Conservation (phyloP, 37 sponge, comb jelly and placozoan genomes). For the Amphimedon queenslandica region DNA sequence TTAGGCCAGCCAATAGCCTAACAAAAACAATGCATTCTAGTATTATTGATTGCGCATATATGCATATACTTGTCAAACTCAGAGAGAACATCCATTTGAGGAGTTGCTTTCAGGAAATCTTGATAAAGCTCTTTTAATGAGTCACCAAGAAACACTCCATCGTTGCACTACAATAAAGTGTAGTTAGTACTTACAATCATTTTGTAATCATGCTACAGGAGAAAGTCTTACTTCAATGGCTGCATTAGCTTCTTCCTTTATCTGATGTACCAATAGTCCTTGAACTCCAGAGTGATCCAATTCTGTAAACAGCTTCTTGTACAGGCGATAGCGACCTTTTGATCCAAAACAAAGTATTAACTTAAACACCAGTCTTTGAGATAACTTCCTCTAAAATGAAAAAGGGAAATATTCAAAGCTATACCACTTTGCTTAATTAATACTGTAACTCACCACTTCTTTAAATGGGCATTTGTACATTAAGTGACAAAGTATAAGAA, state of each 20-base stretch:
- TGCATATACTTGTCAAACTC: slow-evolving; percentile 1
- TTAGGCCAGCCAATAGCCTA: slow-evolving; percentile 64
- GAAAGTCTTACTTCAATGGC: slow-evolving; percentile 27
- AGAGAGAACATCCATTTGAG: neutral
- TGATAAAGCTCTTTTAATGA: neutral
- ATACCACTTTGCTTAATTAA: too few species aligned
- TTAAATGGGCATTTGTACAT: neutral
- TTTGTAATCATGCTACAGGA: neutral
- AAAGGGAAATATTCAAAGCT: too few species aligned
- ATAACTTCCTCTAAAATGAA: too few species aligned
- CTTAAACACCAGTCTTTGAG: too few species aligned
- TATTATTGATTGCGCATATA: neutral
- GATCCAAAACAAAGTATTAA: slow-evolving; percentile 21
- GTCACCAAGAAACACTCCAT: neutral
- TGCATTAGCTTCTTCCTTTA: slow-evolving; percentile 63
- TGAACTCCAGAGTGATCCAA: slow-evolving; percentile 48
- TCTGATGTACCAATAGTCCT: slow-evolving; percentile 48
- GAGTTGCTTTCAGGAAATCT: neutral
- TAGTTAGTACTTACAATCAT: neutral
- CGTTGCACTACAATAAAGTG: neutral
- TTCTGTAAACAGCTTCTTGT: slow-evolving; percentile 22
- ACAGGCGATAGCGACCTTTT: slow-evolving; percentile 25
- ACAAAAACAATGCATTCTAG: slow-evolving; percentile 1
- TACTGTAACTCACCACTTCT: neutral
- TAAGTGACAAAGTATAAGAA: neutral